phyloP scores from a whole-genome alignment of 1,140 invertebrate species.

The Diuraphis noxia region DNA sequence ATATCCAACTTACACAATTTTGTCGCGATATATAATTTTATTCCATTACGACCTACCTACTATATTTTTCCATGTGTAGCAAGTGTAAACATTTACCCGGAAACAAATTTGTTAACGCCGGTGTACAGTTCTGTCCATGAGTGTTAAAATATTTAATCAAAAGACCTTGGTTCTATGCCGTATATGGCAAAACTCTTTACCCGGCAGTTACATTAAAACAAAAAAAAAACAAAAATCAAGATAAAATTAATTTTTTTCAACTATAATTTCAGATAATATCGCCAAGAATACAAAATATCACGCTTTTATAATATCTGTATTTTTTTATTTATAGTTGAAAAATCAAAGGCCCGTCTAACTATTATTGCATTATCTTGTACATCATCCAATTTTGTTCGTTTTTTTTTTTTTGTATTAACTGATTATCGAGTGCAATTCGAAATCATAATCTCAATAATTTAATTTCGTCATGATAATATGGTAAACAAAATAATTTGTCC shows the following conservation, averaged over 20 bases:
- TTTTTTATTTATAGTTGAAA: background rate
- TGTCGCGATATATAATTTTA: background rate
- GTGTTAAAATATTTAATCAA: background rate
- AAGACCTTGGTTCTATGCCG: background rate
- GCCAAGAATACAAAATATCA: background rate
- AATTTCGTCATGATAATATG: background rate
- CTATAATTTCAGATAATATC: background rate
- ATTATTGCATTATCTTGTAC: background rate
- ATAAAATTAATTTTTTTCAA: constrained; percentile 4
- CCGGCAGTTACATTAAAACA: background rate
- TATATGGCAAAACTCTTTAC: background rate
- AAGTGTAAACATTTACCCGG: background rate
- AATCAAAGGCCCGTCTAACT: background rate
- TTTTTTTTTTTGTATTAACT: background rate
- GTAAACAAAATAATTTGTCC: background rate
- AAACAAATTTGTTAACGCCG: background rate
- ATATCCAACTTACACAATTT: background rate
- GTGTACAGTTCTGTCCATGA: background rate
- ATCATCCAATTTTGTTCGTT: background rate
- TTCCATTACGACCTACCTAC: background rate
- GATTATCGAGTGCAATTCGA: background rate
- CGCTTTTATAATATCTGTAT: background rate
- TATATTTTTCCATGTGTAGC: background rate
- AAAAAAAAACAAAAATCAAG: background rate
- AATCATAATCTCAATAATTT: background rate